A percentile compares a stretch with the other conserved stretches of the same genome.
These are phyloP conservation scores for Geothlypis trichas DNA, from an alignment of 2,113 vertebrate species.

Conservation along the genomic window DNA sequence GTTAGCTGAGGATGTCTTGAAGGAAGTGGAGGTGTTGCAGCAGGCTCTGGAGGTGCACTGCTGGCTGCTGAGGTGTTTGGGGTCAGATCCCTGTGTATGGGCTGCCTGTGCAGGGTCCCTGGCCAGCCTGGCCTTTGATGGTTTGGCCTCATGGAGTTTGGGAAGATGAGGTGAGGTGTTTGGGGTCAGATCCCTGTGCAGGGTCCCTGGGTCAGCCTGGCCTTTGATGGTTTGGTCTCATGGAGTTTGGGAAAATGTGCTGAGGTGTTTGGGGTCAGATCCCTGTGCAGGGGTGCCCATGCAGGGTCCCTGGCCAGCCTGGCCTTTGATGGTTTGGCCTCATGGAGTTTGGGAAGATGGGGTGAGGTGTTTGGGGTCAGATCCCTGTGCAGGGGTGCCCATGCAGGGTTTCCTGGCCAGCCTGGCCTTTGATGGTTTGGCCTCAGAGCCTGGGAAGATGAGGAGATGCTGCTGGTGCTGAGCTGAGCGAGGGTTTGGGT, in stretches of 20 bases:
- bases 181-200: too few species aligned
- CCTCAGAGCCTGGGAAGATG: neutral
- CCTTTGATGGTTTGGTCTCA: too few species aligned
- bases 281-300: neutral
- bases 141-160: neutral
- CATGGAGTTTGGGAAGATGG: rapidly evolving
- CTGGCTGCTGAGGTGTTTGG: neutral
- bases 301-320: neutral
- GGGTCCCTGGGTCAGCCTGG: too few species aligned
- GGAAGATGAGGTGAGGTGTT: neutral
- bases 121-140: neutral
- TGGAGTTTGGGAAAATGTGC: too few species aligned
- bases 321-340: neutral
- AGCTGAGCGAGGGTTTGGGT: neutral
- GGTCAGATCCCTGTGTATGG: rapidly evolving
- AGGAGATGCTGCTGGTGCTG: neutral
- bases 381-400: neutral
- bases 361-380: neutral
- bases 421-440: neutral
- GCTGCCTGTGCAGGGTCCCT: rapidly evolving
- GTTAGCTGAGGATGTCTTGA: neutral
- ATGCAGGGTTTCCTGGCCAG: neutral
- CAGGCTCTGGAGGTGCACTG: neutral
- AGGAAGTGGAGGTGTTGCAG: conserved; percentile 3
- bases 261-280: neutral